Evolutionary conservation across 2,797 vertebrate genomes (phyloP).

Genomic region (Cheirogaleus major): DNA sequence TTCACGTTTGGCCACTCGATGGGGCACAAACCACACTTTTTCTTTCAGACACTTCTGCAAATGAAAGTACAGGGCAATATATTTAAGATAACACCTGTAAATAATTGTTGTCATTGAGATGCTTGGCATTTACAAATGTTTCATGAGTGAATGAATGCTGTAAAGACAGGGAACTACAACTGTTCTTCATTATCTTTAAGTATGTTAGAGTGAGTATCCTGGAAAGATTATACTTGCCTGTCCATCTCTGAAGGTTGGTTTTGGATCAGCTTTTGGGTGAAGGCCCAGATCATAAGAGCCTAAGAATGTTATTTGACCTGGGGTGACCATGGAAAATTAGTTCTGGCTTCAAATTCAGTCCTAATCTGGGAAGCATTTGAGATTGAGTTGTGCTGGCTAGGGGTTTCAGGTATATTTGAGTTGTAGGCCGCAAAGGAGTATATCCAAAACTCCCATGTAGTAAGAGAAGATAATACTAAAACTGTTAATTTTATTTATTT

Average conservation of each 20-base stretch:
- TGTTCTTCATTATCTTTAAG: slow-evolving; percentile 56
- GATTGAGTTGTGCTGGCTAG: not conserved
- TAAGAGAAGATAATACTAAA: slow-evolving; percentile 45
- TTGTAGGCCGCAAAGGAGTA: not conserved
- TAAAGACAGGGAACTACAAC: slow-evolving; percentile 38
- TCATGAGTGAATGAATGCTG: slow-evolving; percentile 35
- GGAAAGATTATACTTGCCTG: slow-evolving; percentile 64
- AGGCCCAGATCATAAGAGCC: slow-evolving; percentile 66
- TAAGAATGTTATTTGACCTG: slow-evolving; percentile 65
- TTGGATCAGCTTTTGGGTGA: slow-evolving; percentile 71
- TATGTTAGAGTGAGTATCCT: slow-evolving; percentile 47
- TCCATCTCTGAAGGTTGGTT: slow-evolving; percentile 61
- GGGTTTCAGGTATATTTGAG: slow-evolving; percentile 41
- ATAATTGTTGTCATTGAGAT: slow-evolving; percentile 44
- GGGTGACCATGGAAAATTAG: slow-evolving; percentile 56
- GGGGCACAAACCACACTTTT: slow-evolving; percentile 71
- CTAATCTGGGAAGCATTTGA: slow-evolving; percentile 58
- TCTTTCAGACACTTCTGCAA: slow-evolving; percentile 49
- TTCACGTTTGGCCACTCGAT: slow-evolving; percentile 73
- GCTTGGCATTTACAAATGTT: slow-evolving; percentile 39
- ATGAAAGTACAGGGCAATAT: slow-evolving; percentile 39
- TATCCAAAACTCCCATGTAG: not conserved
- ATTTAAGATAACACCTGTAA: slow-evolving; percentile 36
- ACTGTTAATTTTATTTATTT: slow-evolving; percentile 27
- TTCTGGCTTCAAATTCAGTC: slow-evolving; percentile 45